Conservation (phyloP, 2,888 invertebrate genomes). For the Liodrosophila aerea region DNA sequence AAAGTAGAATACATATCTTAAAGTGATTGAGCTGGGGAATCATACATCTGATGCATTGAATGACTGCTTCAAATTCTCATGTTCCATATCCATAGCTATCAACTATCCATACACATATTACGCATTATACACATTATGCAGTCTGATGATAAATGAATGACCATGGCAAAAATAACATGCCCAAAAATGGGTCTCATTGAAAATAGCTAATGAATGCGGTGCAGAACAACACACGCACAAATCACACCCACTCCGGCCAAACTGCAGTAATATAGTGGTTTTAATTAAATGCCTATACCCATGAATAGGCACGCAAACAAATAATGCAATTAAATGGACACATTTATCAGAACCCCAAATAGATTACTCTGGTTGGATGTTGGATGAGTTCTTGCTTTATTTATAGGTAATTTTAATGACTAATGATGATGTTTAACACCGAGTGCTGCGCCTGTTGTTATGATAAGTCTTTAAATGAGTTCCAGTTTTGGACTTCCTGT, state of each 20-base stretch:
- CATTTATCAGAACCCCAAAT: conserved; percentile 22
- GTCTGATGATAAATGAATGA: no score
- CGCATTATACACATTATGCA: no score
- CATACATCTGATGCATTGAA: no score
- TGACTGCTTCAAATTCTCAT: no score
- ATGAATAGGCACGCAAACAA: conserved; percentile 11
- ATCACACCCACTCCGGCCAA: no score
- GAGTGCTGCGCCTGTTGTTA: conserved; percentile 25
- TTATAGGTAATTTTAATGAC: conserved; percentile 47
- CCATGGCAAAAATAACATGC: no score
- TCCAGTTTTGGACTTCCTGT: conserved; percentile 16
- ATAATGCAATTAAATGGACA: conserved; percentile 18
- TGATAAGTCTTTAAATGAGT: conserved; percentile 24
- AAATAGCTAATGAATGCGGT: conserved; percentile 1
- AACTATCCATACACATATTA: no score
- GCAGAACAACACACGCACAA: conserved; percentile 11
- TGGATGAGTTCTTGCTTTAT: conserved; percentile 45
- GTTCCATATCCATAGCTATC: no score
- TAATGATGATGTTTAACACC: conserved; percentile 29
- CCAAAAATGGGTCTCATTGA: no score
- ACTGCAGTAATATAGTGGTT: no score
- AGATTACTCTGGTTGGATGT: conserved; percentile 12
- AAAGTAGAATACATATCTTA: no score
- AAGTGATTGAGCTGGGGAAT: no score
- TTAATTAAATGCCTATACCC: conserved; percentile 19